phyloP scores from a whole-genome alignment of 1,140 invertebrate species.

The Tetragonula clypearis region DNA sequence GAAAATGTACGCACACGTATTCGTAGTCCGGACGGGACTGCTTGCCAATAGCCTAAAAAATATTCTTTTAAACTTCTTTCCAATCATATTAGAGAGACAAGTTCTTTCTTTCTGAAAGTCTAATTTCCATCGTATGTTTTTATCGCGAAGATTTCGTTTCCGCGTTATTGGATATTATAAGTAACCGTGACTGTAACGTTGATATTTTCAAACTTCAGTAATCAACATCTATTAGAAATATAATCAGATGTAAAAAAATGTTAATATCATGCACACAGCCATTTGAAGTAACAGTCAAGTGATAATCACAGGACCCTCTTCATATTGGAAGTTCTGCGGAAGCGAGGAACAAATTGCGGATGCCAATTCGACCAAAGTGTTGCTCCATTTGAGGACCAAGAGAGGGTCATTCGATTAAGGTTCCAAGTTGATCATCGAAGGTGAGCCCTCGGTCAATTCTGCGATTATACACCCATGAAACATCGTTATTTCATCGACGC shows the following conservation, averaged over 20 bases:
- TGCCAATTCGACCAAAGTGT: slow-evolving; percentile 48
- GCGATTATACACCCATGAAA: slow-evolving; percentile 65
- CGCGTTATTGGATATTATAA: neutral
- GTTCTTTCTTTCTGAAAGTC: too few relatives aligned
- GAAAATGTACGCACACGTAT: too few relatives aligned
- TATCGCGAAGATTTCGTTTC: neutral
- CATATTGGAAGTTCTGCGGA: slow-evolving; percentile 43
- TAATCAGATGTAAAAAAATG: too few relatives aligned
- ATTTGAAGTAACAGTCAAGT: neutral
- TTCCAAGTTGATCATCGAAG: slow-evolving; percentile 39
- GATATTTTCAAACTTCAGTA: neutral
- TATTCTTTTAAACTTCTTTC: neutral
- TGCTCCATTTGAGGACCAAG: slow-evolving; percentile 31
- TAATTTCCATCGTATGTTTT: neutral
- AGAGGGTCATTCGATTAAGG: slow-evolving; percentile 54
- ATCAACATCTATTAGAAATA: neutral
- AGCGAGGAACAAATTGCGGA: slow-evolving; percentile 64
- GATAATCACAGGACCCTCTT: slow-evolving; percentile 13
- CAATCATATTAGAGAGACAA: neutral
- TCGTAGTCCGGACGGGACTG: too few relatives aligned
- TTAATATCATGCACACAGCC: neutral
- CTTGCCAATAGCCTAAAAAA: neutral
- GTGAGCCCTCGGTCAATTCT: slow-evolving; percentile 64
- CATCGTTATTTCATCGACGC: slow-evolving; percentile 56
- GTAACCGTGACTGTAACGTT: neutral